These are phyloP conservation scores for Anticlea derivata DNA, from an alignment of 2,888 invertebrate species.

Conservation along the genomic window DNA sequence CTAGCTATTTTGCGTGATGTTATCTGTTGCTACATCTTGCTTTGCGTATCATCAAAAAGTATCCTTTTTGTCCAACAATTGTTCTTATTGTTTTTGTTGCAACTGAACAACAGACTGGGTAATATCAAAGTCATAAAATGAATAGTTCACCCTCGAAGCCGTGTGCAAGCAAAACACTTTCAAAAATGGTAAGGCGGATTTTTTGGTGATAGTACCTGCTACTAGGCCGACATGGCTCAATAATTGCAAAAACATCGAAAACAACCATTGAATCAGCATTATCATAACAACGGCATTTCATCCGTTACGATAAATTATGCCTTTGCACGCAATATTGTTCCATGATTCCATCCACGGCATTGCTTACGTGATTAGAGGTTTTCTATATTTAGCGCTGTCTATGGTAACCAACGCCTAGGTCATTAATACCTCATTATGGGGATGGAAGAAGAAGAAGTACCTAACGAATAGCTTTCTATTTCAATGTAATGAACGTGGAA, in stretches of 20 bases:
- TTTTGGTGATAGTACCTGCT: no score
- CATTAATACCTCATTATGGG: slow-evolving; percentile 20
- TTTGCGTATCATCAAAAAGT: no score
- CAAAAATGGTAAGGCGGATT: no score
- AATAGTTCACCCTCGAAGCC: no score
- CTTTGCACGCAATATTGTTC: slow-evolving; percentile 2
- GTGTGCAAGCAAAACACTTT: no score
- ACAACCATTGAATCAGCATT: not conserved
- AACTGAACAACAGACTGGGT: no score
- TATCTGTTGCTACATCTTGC: no score
- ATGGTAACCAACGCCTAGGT: slow-evolving; percentile 7
- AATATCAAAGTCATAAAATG: no score
- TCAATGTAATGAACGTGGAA: not conserved
- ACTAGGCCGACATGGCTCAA: no score
- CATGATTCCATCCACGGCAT: not conserved
- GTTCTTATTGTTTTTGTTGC: no score
- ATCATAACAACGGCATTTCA: not conserved
- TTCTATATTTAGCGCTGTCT: slow-evolving; percentile 9
- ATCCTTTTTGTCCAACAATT: no score
- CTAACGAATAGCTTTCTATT: not conserved
- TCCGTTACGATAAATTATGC: not conserved
- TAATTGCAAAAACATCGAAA: not conserved
- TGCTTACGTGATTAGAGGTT: not conserved
- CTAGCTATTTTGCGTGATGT: no score
- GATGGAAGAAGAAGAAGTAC: slow-evolving; percentile 11